Percentiles rank a stretch among this genome's conserved stretches.
Conservation (phyloP, 1,140 invertebrate species). For the Ridgeia piscesae region DNA sequence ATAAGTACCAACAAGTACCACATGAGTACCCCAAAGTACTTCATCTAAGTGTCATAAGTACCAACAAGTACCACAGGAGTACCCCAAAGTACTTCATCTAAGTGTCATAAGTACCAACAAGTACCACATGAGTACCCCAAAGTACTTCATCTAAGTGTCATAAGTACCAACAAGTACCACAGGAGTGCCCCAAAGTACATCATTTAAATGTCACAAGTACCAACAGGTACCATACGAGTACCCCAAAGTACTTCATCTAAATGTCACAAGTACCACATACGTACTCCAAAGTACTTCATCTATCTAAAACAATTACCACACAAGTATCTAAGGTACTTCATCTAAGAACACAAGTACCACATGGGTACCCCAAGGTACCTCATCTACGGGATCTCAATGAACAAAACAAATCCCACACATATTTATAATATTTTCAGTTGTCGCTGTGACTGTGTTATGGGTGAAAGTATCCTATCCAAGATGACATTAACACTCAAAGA, state of each 20-base stretch:
- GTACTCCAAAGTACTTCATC: constrained; percentile 56
- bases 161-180: constrained; percentile 55
- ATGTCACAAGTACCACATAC: constrained; percentile 55
- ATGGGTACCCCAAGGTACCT: constrained; percentile 59
- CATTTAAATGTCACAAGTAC: too few species aligned
- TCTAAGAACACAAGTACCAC: constrained; percentile 47
- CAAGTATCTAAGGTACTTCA: constrained; percentile 57
- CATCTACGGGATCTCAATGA: neutral
- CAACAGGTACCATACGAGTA: constrained; percentile 56
- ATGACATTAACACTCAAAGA: neutral
- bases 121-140: constrained; percentile 57
- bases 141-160: constrained; percentile 49
- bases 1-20: constrained; percentile 56
- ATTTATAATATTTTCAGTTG: neutral
- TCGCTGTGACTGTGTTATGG: neutral
- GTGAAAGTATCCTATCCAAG: neutral
- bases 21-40: constrained; percentile 58
- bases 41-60: constrained; percentile 33
- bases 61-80: constrained; percentile 55
- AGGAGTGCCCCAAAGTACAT: constrained; percentile 59
- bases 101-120: too few species aligned
- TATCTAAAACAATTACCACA: constrained; percentile 50
- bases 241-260: constrained; percentile 54
- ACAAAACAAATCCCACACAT: neutral
- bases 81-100: constrained; percentile 56